These are phyloP conservation scores for Podilymbus podiceps DNA, from an alignment of 2,113 vertebrate species.

Conservation along the genomic window DNA sequence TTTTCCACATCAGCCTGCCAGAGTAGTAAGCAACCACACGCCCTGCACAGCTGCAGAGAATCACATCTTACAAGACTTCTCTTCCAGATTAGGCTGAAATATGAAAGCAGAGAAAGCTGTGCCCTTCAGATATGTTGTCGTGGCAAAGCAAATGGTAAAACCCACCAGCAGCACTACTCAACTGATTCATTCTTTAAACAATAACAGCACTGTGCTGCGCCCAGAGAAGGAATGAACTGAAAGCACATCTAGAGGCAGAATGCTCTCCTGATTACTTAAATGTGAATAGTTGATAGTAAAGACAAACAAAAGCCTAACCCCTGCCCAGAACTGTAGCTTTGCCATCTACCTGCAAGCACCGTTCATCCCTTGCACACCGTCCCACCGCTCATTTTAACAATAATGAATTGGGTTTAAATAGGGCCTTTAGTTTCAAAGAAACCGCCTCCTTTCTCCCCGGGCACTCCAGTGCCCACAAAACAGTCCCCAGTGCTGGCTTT, in stretches of 20 bases:
- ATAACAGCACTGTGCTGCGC: neutral
- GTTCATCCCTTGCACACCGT: neutral
- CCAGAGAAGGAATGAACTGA: neutral
- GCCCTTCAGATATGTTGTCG: neutral
- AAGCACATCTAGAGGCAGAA: neutral
- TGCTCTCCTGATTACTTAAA: neutral
- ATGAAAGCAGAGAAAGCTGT: neutral
- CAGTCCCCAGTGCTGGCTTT: rapidly evolving
- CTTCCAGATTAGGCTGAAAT: neutral
- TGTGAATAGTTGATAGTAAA: too few species aligned
- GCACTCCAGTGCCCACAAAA: neutral
- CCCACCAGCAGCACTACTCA: neutral
- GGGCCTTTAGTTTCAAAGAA: neutral
- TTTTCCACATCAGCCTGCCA: neutral
- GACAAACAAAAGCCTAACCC: neutral
- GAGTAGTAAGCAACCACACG: neutral
- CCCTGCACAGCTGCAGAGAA: neutral
- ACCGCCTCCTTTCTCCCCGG: neutral
- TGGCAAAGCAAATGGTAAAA: neutral
- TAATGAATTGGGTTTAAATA: neutral
- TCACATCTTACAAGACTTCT: neutral
- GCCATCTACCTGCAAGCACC: neutral
- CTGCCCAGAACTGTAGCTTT: neutral
- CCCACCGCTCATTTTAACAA: neutral
- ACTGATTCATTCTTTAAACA: neutral